Conservation (phyloP, 30 jellyfish, hydroid and myxozoan species). For the Cassiopea xamachana region DNA sequence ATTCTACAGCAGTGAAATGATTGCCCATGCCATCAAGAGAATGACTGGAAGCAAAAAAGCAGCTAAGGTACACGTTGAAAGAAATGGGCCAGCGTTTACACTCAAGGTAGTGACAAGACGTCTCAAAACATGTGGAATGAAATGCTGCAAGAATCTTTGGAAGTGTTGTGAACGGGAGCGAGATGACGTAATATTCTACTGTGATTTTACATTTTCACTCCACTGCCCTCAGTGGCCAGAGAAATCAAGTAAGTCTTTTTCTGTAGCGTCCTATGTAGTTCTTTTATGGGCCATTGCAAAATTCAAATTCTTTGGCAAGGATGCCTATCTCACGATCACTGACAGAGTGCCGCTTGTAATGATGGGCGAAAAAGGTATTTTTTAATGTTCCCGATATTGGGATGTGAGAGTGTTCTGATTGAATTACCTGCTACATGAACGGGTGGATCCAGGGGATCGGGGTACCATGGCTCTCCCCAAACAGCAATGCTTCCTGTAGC, state of each 20-base stretch:
- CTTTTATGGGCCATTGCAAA: too few relatives aligned
- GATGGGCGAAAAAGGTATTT: too few relatives aligned
- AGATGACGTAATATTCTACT: conserved; percentile 10
- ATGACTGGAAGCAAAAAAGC: neutral
- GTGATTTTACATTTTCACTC: conserved; percentile 51
- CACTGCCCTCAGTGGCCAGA: conserved; percentile 53
- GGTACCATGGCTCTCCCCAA: too few relatives aligned
- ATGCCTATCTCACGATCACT: too few relatives aligned
- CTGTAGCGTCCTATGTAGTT: neutral
- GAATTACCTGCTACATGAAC: too few relatives aligned
- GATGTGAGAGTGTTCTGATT: too few relatives aligned
- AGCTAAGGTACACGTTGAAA: conserved; percentile 20
- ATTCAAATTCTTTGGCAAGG: too few relatives aligned
- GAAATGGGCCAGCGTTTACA: conserved; percentile 51
- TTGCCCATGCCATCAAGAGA: neutral
- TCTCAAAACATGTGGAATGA: neutral
- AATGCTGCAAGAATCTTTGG: conserved; percentile 23
- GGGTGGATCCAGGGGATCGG: too few relatives aligned
- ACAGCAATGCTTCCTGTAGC: too few relatives aligned
- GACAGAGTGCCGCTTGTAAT: too few relatives aligned
- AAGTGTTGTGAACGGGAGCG: conserved; percentile 1
- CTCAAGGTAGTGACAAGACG: conserved; percentile 3
- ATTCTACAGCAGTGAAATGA: neutral
- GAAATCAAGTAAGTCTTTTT: conserved; percentile 17
- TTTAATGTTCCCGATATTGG: too few relatives aligned